A percentile compares a stretch with the other conserved stretches of the same genome.
These are phyloP conservation scores for Agrotis exclamationis DNA, from an alignment of 2,888 invertebrate species.

Conservation along the genomic window DNA sequence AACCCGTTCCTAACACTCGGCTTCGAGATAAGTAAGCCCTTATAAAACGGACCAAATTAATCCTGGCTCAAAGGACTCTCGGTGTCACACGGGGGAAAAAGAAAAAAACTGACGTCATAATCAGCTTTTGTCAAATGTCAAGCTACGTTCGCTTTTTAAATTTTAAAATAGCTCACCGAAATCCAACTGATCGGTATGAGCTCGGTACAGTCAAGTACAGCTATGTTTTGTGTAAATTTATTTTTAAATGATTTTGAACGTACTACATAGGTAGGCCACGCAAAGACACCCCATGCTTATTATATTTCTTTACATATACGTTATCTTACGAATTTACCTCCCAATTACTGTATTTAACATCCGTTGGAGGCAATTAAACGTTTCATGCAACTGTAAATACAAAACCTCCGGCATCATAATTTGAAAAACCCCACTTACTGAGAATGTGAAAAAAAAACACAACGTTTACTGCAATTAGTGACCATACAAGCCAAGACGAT, in stretches of 20 bases:
- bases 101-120: conserved; percentile 89
- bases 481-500: conserved; percentile 82
- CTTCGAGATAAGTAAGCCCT: conserved; percentile 88
- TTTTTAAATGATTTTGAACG: conserved; percentile 50
- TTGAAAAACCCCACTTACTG: conserved; percentile 85
- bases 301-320: conserved; percentile 73
- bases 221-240: conserved; percentile 16
- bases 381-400: conserved; percentile 89
- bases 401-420: conserved; percentile 84
- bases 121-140: conserved; percentile 91
- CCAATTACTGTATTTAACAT: conserved; percentile 88
- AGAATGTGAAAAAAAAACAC: conserved; percentile 86
- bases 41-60: conserved; percentile 90
- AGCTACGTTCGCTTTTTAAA: conserved; percentile 85
- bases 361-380: conserved; percentile 86
- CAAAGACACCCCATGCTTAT: conserved; percentile 60
- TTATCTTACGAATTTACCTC: conserved; percentile 85
- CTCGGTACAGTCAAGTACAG: conserved; percentile 69
- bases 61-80: conserved; percentile 88
- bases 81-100: conserved; percentile 77
- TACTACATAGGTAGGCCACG: conserved; percentile 14
- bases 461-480: conserved; percentile 88
- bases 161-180: conserved; percentile 85
- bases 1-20: conserved; percentile 86
- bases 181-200: conserved; percentile 68